Evolutionary conservation across 2,888 invertebrate species (phyloP).

Genomic region (Muscina levida): DNA sequence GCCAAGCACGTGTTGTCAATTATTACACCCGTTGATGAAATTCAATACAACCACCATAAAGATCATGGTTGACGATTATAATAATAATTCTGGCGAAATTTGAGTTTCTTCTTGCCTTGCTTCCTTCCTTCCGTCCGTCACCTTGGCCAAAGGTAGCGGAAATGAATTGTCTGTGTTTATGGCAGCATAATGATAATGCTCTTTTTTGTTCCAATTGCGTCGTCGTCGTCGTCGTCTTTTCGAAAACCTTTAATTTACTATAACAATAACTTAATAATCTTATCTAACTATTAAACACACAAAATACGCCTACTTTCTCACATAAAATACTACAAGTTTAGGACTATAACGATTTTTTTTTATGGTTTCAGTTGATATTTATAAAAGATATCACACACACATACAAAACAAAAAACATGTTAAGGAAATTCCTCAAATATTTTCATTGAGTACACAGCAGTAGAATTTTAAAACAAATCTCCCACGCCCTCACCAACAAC

Average conservation of each 20-base stretch:
- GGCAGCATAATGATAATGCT: constrained; percentile 23
- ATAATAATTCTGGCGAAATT: constrained; percentile 23
- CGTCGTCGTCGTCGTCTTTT: no score
- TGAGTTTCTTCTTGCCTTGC: neutral
- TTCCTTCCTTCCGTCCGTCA: neutral
- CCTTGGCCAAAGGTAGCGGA: neutral
- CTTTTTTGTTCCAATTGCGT: neutral
- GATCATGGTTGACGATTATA: constrained; percentile 21
- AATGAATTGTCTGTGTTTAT: constrained; percentile 4
- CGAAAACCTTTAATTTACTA: no score
- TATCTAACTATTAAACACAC: no score
- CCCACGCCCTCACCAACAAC: neutral
- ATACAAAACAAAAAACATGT: no score
- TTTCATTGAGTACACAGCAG: neutral
- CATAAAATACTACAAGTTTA: no score
- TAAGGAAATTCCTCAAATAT: constrained; percentile 21
- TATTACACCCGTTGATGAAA: constrained; percentile 4
- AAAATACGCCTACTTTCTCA: constrained; percentile 1
- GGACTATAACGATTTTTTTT: no score
- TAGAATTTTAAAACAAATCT: neutral
- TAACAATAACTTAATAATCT: constrained; percentile 3
- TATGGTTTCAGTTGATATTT: no score
- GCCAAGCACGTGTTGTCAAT: constrained; percentile 23
- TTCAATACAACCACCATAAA: constrained; percentile 7
- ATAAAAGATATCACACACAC: no score